These are phyloP conservation scores for Battus philenor DNA, from an alignment of 1,140 invertebrate species.

Conservation along the genomic window DNA sequence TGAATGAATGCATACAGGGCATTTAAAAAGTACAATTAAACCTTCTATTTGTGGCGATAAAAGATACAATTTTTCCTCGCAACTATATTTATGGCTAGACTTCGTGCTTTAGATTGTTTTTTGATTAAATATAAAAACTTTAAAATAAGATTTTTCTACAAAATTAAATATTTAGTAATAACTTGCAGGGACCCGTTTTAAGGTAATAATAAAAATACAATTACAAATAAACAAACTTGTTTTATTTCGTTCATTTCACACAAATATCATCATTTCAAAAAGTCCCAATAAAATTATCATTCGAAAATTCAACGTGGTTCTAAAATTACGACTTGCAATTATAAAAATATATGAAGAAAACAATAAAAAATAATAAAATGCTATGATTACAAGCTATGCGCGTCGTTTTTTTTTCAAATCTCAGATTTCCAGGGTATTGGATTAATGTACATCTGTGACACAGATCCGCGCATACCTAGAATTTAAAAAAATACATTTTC, in stretches of 20 bases:
- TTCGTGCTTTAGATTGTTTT: neutral
- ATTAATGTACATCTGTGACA: constrained; percentile 77
- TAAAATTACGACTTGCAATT: no score
- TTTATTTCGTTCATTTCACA: constrained; percentile 8
- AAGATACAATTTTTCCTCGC: no score
- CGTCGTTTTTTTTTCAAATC: neutral
- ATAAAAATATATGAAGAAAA: constrained; percentile 15
- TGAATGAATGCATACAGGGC: no score
- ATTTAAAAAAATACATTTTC: no score
- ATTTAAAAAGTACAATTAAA: no score
- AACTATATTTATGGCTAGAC: neutral
- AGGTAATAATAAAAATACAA: constrained; percentile 12
- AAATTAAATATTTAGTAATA: neutral
- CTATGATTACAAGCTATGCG: constrained; percentile 11
- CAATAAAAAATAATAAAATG: constrained; percentile 16
- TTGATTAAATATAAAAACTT: neutral
- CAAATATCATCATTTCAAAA: constrained; percentile 1
- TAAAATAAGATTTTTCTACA: constrained; percentile 2
- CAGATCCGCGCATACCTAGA: constrained; percentile 74
- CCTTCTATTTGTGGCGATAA: no score
- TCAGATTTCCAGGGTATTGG: constrained; percentile 73
- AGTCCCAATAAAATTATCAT: constrained; percentile 5
- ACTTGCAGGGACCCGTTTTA: constrained; percentile 1
- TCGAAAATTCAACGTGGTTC: constrained; percentile 5
- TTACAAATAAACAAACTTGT: constrained; percentile 7